Conservation (phyloP, 2,888 invertebrate species). For the Cantharis nigra region DNA sequence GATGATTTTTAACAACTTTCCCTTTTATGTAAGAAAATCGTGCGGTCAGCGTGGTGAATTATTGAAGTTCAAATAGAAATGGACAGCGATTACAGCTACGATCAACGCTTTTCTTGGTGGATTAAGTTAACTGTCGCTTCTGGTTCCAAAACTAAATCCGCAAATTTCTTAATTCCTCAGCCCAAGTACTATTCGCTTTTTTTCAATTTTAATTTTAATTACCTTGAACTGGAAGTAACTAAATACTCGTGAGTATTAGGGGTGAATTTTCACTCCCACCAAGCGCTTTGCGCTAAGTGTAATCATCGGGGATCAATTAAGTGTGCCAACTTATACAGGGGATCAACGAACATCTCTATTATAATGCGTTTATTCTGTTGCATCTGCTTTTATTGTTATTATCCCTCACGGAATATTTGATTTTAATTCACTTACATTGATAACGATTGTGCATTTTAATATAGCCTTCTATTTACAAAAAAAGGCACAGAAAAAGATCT, state of each 20-base stretch:
- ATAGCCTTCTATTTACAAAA: not conserved
- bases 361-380: slow-evolving; percentile 31
- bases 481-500: not conserved
- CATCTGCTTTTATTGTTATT: slow-evolving; percentile 35
- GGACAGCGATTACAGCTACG: slow-evolving; percentile 54
- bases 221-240: slow-evolving; percentile 39
- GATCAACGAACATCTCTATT: slow-evolving; percentile 33
- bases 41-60: slow-evolving; percentile 45
- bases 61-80: slow-evolving; percentile 51
- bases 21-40: slow-evolving; percentile 4
- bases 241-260: slow-evolving; percentile 50
- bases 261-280: slow-evolving; percentile 37
- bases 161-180: not conserved
- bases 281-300: slow-evolving; percentile 49
- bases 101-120: slow-evolving; percentile 50
- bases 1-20: slow-evolving; percentile 5
- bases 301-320: slow-evolving; percentile 56
- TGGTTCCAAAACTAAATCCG: slow-evolving; percentile 34
- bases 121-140: slow-evolving; percentile 48
- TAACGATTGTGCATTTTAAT: slow-evolving; percentile 5
- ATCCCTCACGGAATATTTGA: slow-evolving; percentile 27
- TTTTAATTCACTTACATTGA: slow-evolving; percentile 29
- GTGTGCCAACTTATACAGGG: slow-evolving; percentile 31
- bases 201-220: not conserved
- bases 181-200: not conserved